Percentiles rank a stretch among this genome's conserved stretches.
Conservation (phyloP, 2,888 invertebrate species). For the Pseudolycoriella hygida region DNA sequence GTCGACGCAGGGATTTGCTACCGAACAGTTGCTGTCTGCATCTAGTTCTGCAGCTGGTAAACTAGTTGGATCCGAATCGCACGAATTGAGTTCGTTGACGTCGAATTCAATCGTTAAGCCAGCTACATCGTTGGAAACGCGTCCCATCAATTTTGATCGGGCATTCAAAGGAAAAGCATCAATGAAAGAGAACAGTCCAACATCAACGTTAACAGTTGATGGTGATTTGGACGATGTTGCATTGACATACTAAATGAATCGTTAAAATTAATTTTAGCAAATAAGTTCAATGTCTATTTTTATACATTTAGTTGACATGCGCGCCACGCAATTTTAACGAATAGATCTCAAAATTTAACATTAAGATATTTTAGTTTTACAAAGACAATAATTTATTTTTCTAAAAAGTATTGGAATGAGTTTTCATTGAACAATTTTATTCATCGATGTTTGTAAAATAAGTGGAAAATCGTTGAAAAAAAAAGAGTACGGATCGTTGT, state of each 20-base stretch:
- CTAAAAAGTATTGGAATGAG: no score
- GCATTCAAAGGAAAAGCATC: slow-evolving; percentile 17
- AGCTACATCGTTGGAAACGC: slow-evolving; percentile 19
- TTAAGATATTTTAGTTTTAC: no score
- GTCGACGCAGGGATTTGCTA: slow-evolving; percentile 19
- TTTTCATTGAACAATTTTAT: no score
- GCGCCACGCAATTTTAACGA: background rate
- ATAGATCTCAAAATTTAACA: background rate
- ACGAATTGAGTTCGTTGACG: slow-evolving; percentile 26
- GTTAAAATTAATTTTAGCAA: background rate
- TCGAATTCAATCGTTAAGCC: slow-evolving; percentile 27
- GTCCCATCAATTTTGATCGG: slow-evolving; percentile 17
- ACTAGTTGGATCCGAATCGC: slow-evolving; percentile 25
- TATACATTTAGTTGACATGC: background rate
- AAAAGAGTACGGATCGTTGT: no score
- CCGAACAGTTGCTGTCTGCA: slow-evolving; percentile 26
- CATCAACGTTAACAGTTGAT: slow-evolving; percentile 43
- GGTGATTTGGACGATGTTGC: slow-evolving; percentile 30
- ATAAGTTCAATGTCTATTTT: no score
- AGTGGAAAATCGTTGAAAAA: no score
- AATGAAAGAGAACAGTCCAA: slow-evolving; percentile 32
- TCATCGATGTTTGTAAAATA: no score
- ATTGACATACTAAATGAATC: background rate
- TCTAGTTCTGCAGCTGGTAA: slow-evolving; percentile 28
- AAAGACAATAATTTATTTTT: no score